A percentile compares a stretch with the other conserved stretches of the same genome.
These are phyloP conservation scores for Mionectes olivaceus DNA, from an alignment of 2,797 vertebrate genomes.

Conservation along the genomic window DNA sequence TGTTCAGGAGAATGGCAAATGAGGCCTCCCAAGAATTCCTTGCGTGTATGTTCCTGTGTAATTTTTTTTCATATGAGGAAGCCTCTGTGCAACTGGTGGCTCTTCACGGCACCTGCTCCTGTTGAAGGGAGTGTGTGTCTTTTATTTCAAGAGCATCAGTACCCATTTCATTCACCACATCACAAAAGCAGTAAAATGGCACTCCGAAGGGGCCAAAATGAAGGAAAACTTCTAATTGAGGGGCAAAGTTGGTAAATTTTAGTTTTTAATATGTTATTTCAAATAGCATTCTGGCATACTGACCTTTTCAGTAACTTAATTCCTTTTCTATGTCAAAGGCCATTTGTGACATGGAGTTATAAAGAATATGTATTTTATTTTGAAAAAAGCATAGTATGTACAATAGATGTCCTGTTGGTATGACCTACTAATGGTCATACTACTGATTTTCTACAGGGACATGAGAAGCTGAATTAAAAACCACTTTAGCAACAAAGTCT, in stretches of 20 bases:
- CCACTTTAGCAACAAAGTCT: background rate
- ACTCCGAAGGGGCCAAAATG: constrained; percentile 65
- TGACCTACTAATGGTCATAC: background rate
- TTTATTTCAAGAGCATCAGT: constrained; percentile 69
- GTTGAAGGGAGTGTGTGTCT: constrained; percentile 45
- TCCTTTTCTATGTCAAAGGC: background rate
- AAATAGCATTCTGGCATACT: background rate
- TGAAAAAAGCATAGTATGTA: background rate
- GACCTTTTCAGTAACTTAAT: background rate
- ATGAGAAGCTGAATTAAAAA: background rate
- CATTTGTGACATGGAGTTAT: background rate
- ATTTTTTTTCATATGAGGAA: constrained; percentile 74
- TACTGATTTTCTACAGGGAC: background rate
- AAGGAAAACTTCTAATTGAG: constrained; percentile 51
- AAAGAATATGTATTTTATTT: background rate
- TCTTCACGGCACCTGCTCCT: constrained; percentile 84
- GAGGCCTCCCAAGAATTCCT: constrained; percentile 79
- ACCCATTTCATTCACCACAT: constrained; percentile 79
- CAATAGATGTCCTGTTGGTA: background rate
- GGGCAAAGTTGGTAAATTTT: constrained; percentile 48
- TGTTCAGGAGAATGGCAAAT: constrained; percentile 66
- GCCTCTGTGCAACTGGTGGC: constrained; percentile 82
- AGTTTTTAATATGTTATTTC: background rate
- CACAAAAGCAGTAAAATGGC: constrained; percentile 76
- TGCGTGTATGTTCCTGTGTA: constrained; percentile 70